These are phyloP conservation scores for Danaus plexippus DNA, from an alignment of 1,140 invertebrate species.

Conservation along the genomic window DNA sequence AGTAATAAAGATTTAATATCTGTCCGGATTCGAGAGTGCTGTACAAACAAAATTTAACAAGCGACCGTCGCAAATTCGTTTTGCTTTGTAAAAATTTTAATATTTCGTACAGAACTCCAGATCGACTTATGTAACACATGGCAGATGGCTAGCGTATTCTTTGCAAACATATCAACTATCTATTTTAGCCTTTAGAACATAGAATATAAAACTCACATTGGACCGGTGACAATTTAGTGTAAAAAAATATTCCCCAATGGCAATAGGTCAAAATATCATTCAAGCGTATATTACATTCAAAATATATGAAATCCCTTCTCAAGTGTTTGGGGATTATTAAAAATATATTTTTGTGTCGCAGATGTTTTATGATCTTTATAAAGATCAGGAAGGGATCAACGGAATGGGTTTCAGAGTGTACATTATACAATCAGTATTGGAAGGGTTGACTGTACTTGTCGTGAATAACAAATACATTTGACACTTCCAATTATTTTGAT, in stretches of 20 bases:
- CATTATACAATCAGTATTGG: constrained; percentile 18
- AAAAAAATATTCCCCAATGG: constrained; percentile 21
- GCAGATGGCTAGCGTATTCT: constrained; percentile 23
- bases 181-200: constrained; percentile 6
- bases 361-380: constrained; percentile 24
- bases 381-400: constrained; percentile 18
- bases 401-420: constrained; percentile 24
- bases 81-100: constrained; percentile 20
- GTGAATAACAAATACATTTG: not conserved
- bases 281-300: constrained; percentile 27
- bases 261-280: constrained; percentile 29
- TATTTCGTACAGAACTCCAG: constrained; percentile 18
- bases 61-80: constrained; percentile 8
- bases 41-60: constrained; percentile 8
- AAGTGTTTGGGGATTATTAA: constrained; percentile 35
- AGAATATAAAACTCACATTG: constrained; percentile 14
- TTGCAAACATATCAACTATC: not conserved
- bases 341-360: constrained; percentile 28
- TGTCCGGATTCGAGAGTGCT: not conserved
- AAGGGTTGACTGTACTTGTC: constrained; percentile 14
- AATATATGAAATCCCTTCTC: constrained; percentile 31
- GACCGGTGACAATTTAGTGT: constrained; percentile 1
- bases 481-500: no score
- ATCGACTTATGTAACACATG: constrained; percentile 22
- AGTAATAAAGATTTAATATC: no score